Evolutionary conservation across 2,888 invertebrate genomes (phyloP).

Genomic region (Cantharis flavilabris): DNA sequence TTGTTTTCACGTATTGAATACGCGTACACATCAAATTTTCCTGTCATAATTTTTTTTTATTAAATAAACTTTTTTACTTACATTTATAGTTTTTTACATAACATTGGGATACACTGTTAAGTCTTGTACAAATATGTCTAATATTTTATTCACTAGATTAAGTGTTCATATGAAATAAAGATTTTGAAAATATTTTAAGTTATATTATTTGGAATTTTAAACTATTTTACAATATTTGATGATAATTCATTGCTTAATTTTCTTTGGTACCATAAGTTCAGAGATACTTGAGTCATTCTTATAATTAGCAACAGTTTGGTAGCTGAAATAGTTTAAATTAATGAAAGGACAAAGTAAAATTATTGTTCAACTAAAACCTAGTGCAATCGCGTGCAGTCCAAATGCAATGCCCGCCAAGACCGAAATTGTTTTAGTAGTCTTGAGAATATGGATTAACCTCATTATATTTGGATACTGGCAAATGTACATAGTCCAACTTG

Average conservation of each 20-base stretch:
- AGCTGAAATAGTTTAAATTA: conserved; percentile 35
- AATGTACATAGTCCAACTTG: conserved; percentile 46
- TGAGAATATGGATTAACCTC: conserved; percentile 41
- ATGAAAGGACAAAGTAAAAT: neutral
- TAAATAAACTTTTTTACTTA: neutral
- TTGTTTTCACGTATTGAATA: neutral
- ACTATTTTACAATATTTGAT: neutral
- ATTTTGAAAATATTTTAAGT: neutral
- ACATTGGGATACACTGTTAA: neutral
- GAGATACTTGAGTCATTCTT: conserved; percentile 43
- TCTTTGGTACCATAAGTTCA: conserved; percentile 48
- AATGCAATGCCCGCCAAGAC: conserved; percentile 43
- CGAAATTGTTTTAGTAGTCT: conserved; percentile 33
- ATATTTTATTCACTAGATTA: neutral
- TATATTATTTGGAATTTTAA: neutral
- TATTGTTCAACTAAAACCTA: conserved; percentile 31
- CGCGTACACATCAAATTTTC: neutral
- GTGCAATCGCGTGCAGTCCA: conserved; percentile 34
- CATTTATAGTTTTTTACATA: neutral
- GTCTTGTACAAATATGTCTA: neutral
- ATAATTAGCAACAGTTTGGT: conserved; percentile 42
- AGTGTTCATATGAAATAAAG: neutral
- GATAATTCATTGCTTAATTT: conserved; percentile 44
- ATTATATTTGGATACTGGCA: conserved; percentile 44
- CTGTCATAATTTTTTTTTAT: neutral